Conservation (phyloP, 2,797 vertebrate genomes). For the Echiichthys vipera region DNA sequence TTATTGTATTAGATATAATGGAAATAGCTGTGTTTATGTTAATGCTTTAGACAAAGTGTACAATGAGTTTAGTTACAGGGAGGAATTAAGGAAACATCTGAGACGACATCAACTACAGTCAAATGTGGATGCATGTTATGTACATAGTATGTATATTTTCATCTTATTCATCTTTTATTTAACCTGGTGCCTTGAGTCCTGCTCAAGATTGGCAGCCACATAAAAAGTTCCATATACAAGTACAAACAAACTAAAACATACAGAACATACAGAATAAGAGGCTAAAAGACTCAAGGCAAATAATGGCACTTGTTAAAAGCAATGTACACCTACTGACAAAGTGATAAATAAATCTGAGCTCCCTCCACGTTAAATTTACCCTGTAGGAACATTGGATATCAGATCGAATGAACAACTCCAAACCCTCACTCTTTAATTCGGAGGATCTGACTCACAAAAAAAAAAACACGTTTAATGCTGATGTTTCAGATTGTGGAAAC, state of each 20-base stretch:
- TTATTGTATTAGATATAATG: too few relatives aligned
- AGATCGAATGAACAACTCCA: not conserved
- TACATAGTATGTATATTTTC: not conserved
- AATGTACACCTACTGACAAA: too few relatives aligned
- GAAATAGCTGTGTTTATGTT: not conserved
- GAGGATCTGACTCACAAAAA: not conserved
- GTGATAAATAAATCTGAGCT: too few relatives aligned
- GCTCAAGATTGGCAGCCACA: too few relatives aligned
- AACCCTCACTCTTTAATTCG: not conserved
- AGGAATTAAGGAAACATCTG: not conserved
- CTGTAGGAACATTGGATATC: not conserved
- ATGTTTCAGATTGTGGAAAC: not conserved
- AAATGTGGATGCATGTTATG: not conserved
- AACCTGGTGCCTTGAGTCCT: too few relatives aligned
- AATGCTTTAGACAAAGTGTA: not conserved
- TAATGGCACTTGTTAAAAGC: too few relatives aligned
- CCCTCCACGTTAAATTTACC: not conserved
- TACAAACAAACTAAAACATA: too few relatives aligned
- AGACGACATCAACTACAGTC: not conserved
- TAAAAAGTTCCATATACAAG: too few relatives aligned
- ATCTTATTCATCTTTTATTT: too few relatives aligned
- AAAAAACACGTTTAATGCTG: not conserved
- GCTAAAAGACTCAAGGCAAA: too few relatives aligned
- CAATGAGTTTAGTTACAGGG: not conserved
- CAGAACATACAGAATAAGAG: too few relatives aligned